Evolutionary conservation across 2,888 invertebrate genomes (phyloP), one percentile per base, ranked within the genome.

Genomic region (Plebejus argus): DNA sequence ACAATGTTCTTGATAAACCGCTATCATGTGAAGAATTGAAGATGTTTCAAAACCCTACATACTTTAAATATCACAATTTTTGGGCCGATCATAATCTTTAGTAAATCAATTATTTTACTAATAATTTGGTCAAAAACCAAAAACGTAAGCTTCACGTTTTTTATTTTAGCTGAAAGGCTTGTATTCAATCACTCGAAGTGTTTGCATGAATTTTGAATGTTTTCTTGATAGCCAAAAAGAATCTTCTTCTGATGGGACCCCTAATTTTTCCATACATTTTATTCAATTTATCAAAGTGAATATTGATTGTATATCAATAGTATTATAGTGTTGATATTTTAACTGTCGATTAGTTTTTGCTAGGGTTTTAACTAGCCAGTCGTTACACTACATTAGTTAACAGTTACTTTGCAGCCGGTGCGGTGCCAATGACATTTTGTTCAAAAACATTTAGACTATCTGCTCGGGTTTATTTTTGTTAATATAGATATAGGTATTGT

Each of bases 391-490:
- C 28, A 66, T 66, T 66, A 66, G 1, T 28, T 15, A 18, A 66
- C 66, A 66, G 66, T 66, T 66, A 66, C 66, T 33, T 18, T 33
- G 33, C 15, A 28, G 66, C 0, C 66, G 28, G 15, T 28, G 61
- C 12, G 23, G 33, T 66, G 66, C 66, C 66, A 66, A 33, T 66
- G 66, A 66, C 66, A 66, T 66, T 53, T 66, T 66, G 66, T 66
- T 28, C 33, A 33, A 66, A 66, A 66, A 66, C 28, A 33, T 66
- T 66, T 28, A 28, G 66, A 66, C 66, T 66, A 66, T 66, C 28
- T 66, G 66, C 28, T 28, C 18, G 66, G 6, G 66, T 66, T 66
- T 66, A 66, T 66, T 66, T 66, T 66, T 18, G 66, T 28, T 66
- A 66, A 28, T 28, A 66, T 61, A 23, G 15, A 66, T 66, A n/a